A percentile compares a stretch with the other conserved stretches of the same genome.
Evolutionary conservation across 2,888 invertebrate species (phyloP).

Genomic region (Spatulosminthurus flaviceps): DNA sequence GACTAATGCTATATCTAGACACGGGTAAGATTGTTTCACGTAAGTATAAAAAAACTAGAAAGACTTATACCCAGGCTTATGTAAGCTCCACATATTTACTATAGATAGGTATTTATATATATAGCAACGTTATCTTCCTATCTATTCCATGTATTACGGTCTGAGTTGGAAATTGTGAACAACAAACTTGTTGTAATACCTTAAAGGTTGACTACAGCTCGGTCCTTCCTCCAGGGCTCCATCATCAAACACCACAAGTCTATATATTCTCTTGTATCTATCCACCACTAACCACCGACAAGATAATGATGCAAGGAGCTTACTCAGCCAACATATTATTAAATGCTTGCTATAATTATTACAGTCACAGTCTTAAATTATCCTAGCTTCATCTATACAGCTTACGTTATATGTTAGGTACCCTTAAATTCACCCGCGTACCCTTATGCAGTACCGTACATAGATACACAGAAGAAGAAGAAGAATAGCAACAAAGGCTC

Average conservation of each 20-base stretch:
- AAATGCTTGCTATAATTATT: conserved; percentile 52
- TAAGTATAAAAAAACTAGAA: too few relatives aligned
- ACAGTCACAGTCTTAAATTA: conserved; percentile 44
- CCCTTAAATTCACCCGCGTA: too few relatives aligned
- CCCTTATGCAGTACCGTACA: too few relatives aligned
- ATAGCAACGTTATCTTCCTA: conserved; percentile 35
- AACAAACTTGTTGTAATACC: conserved; percentile 35
- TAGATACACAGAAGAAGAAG: too few relatives aligned
- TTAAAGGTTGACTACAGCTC: conserved; percentile 24
- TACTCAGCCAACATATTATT: conserved; percentile 46
- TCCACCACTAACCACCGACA: conserved; percentile 34
- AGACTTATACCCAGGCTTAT: too few relatives aligned
- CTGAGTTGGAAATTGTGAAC: conserved; percentile 25
- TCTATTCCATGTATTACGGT: background rate
- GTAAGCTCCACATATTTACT: too few relatives aligned
- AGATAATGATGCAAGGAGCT: conserved; percentile 45
- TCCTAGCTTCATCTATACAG: conserved; percentile 5
- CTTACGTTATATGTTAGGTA: too few relatives aligned
- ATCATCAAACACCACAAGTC: conserved; percentile 21
- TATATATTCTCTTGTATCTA: background rate
- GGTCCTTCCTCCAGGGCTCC: conserved; percentile 33
- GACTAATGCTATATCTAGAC: background rate
- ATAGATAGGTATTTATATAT: too few relatives aligned
- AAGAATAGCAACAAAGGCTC: too few relatives aligned
- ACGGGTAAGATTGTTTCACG: background rate